Conservation (phyloP, 64 coral and sea anemone species). For the Orbicella faveolata region DNA sequence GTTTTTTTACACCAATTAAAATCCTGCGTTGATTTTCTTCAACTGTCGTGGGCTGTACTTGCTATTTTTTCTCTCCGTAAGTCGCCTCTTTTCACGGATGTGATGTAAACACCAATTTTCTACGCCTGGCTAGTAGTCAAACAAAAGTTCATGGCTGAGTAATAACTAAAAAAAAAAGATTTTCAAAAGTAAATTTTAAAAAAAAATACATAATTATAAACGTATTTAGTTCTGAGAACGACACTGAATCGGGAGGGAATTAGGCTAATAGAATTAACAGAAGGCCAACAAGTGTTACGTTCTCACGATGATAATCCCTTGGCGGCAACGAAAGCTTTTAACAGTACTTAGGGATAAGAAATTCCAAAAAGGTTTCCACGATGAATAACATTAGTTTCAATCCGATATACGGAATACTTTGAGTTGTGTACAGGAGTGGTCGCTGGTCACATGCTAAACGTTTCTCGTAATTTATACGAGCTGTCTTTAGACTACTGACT, state of each 20-base stretch:
- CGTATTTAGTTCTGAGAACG: too few relatives aligned
- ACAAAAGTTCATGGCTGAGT: too few relatives aligned
- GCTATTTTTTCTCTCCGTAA: too few relatives aligned
- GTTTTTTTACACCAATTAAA: too few relatives aligned
- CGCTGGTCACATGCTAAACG: background rate
- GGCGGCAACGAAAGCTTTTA: background rate
- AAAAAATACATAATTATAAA: too few relatives aligned
- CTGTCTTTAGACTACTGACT: background rate
- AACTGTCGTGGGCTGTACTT: too few relatives aligned
- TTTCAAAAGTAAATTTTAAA: too few relatives aligned
- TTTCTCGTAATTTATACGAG: background rate
- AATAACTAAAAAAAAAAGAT: too few relatives aligned
- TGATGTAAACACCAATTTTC: too few relatives aligned
- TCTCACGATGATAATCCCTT: conserved; percentile 14
- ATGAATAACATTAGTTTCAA: background rate
- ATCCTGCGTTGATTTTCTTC: too few relatives aligned
- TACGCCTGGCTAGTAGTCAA: too few relatives aligned
- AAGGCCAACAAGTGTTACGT: background rate
- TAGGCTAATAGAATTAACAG: background rate
- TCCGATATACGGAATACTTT: background rate
- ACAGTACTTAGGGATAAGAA: background rate
- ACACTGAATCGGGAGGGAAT: background rate
- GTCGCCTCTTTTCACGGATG: too few relatives aligned
- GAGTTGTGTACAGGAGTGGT: background rate
- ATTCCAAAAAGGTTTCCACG: background rate